Conservation (phyloP, 2,113 vertebrate species). For the Lutjanus erythropterus region DNA sequence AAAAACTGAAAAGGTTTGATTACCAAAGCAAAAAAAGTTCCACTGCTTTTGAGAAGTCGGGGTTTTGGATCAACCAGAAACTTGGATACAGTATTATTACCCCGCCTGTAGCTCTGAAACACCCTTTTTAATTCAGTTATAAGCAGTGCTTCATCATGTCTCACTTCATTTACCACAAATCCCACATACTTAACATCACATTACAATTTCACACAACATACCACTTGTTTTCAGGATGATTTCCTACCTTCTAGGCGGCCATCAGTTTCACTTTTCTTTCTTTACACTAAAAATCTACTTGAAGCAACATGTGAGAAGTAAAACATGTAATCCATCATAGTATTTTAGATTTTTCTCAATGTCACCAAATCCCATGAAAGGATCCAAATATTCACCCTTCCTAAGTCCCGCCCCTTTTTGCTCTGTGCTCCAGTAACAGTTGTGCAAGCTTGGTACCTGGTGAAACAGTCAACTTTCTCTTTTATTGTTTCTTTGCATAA, state of each 20-base stretch:
- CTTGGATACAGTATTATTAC: slow-evolving; percentile 75
- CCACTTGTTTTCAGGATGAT: background rate
- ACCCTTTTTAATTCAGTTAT: slow-evolving; percentile 68
- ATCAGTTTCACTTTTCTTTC: background rate
- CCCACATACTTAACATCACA: background rate
- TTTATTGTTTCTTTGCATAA: too few relatives aligned
- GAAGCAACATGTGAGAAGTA: background rate
- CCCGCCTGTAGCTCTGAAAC: slow-evolving; percentile 82
- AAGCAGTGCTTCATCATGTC: slow-evolving; percentile 67
- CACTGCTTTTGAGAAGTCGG: background rate
- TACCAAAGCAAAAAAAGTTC: slow-evolving; percentile 23
- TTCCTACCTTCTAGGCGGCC: background rate
- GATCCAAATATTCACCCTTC: too few relatives aligned
- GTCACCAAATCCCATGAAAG: background rate
- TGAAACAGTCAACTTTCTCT: too few relatives aligned
- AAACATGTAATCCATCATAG: background rate
- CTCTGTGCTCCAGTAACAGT: too few relatives aligned
- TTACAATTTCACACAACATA: background rate
- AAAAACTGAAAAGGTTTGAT: background rate
- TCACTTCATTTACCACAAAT: slow-evolving; percentile 59
- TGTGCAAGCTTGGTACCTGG: too few relatives aligned
- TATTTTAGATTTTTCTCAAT: background rate
- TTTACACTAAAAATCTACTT: background rate
- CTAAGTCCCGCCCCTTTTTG: too few relatives aligned
- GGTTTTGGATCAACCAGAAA: slow-evolving; percentile 13